phyloP scores from a whole-genome alignment of 2,113 vertebrate genomes.

The Aplodontia rufa region DNA sequence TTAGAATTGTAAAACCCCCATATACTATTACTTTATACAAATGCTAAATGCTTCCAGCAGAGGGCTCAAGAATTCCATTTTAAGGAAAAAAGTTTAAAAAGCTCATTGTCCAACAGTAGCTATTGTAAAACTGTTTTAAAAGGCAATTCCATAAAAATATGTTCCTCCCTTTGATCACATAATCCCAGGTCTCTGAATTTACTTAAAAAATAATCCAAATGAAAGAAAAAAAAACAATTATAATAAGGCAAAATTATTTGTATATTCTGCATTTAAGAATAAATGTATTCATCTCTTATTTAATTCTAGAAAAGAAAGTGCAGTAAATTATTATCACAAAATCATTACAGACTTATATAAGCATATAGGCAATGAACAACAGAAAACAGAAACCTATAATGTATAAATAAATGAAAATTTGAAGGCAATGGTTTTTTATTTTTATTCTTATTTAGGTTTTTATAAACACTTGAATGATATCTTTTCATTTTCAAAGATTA shows the following conservation, averaged over 20 bases:
- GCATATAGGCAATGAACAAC: background rate
- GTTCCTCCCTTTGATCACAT: background rate
- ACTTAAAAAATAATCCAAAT: background rate
- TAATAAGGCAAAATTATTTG: background rate
- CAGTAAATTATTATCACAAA: constrained; percentile 6
- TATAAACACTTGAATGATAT: background rate
- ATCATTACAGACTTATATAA: background rate
- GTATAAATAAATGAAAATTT: background rate
- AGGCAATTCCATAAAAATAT: background rate
- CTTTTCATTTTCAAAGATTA: constrained; percentile 13
- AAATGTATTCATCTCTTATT: background rate
- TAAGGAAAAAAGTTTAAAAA: constrained; percentile 55
- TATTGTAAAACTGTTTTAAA: background rate
- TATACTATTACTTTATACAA: constrained; percentile 38
- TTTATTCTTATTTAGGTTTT: constrained; percentile 13
- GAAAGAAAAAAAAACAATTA: background rate
- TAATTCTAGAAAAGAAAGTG: background rate
- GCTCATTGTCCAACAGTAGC: background rate
- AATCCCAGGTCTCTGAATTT: background rate
- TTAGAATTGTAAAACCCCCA: background rate
- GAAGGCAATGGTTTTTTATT: background rate
- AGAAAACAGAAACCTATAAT: background rate
- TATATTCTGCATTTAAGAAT: background rate
- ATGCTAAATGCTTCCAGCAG: constrained; percentile 82
- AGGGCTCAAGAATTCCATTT: constrained; percentile 82